Percentiles rank a stretch among this genome's conserved stretches.
Evolutionary conservation across 2,797 vertebrate species (phyloP).

Genomic region (Enteromius treurensis): DNA sequence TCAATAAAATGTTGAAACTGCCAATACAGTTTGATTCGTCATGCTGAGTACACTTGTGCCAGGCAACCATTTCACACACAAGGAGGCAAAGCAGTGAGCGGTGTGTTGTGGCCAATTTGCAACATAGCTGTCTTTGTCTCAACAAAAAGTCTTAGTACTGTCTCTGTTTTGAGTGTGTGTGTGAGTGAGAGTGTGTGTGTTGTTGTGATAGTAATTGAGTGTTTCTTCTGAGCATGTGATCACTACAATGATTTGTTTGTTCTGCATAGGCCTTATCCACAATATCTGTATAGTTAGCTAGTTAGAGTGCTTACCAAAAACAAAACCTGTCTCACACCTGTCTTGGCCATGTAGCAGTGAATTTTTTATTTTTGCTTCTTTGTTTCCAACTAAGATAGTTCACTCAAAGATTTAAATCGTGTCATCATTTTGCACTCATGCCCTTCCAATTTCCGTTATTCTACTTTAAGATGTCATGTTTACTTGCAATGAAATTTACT

Average conservation of each 20-base stretch:
- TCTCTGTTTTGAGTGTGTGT: constrained; percentile 49
- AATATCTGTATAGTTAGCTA: neutral
- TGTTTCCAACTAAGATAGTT: neutral
- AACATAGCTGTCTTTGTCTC: constrained; percentile 71
- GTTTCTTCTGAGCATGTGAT: constrained; percentile 17
- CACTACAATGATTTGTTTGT: constrained; percentile 16
- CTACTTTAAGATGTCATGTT: neutral
- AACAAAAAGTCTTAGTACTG: constrained; percentile 60
- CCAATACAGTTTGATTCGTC: neutral
- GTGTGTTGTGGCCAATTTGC: neutral
- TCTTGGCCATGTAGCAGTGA: neutral
- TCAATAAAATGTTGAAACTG: neutral
- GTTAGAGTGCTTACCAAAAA: neutral
- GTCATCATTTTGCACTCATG: neutral
- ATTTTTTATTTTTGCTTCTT: neutral
- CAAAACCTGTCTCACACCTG: neutral
- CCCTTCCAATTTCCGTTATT: neutral
- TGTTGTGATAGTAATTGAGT: constrained; percentile 13
- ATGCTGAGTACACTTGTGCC: constrained; percentile 54
- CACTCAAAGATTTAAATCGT: neutral
- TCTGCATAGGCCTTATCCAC: neutral
- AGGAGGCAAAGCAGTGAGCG: constrained; percentile 10
- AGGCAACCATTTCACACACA: constrained; percentile 61
- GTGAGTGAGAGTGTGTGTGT: constrained; percentile 21
- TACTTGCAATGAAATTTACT: neutral